Evolutionary conservation across 2,797 vertebrate species (phyloP).

Genomic region (Lepilemur septentrionalis): DNA sequence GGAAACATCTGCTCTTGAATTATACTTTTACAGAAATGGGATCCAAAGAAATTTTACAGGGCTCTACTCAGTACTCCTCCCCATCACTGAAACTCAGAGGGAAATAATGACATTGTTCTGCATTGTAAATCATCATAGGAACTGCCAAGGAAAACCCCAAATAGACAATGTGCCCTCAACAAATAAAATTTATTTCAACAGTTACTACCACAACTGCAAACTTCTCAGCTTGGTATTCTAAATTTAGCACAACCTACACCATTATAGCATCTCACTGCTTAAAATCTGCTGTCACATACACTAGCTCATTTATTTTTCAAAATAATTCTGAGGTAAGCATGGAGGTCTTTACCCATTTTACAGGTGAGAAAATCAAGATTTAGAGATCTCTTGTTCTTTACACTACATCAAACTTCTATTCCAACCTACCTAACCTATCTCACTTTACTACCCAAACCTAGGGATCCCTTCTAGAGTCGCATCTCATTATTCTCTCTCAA

Average conservation of each 20-base stretch:
- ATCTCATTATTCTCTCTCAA: neutral
- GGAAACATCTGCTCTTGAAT: neutral
- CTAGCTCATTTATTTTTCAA: neutral
- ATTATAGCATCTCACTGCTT: neutral
- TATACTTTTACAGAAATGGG: neutral
- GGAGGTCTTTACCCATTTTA: neutral
- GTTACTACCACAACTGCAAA: neutral
- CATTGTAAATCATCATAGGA: neutral
- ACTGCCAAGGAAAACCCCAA: neutral
- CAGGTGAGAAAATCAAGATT: neutral
- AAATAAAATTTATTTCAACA: neutral
- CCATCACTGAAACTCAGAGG: neutral
- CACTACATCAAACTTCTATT: neutral
- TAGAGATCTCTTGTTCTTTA: neutral
- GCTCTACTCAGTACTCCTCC: conserved; percentile 9
- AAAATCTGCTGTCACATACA: neutral
- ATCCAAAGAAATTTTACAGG: neutral
- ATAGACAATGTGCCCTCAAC: neutral
- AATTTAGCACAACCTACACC: neutral
- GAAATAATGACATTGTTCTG: neutral
- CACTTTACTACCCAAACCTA: neutral
- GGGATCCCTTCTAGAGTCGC: neutral
- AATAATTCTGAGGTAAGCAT: neutral
- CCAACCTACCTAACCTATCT: neutral
- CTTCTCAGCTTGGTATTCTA: neutral